These are phyloP conservation scores for Drosophila anomelani DNA, from an alignment of 2,888 invertebrate species.

Conservation along the genomic window DNA sequence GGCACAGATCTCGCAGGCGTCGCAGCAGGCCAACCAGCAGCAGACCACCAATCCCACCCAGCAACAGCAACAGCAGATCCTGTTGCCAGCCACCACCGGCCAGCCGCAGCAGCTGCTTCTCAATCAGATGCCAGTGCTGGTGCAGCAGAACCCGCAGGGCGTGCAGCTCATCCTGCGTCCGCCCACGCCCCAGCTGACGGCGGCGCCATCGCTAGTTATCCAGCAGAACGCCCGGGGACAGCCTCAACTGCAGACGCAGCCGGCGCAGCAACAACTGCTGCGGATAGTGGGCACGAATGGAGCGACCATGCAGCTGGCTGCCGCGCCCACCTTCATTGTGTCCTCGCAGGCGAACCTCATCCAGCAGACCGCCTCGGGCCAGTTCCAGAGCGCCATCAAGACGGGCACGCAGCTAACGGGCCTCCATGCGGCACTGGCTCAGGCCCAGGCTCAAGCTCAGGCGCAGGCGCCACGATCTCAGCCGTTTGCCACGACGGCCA, in stretches of 20 bases:
- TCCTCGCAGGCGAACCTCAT: constrained; percentile 85
- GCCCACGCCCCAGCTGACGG: constrained; percentile 86
- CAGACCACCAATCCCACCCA: constrained; percentile 64
- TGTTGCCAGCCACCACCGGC: constrained; percentile 80
- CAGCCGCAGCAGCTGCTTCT: constrained; percentile 83
- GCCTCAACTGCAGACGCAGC: constrained; percentile 80
- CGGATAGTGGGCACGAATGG: constrained; percentile 88
- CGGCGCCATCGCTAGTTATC: constrained; percentile 84
- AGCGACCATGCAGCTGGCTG: constrained; percentile 86
- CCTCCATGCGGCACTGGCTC: constrained; percentile 81
- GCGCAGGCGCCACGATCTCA: constrained; percentile 83
- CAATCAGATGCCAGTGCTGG: constrained; percentile 86
- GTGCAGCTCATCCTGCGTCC: constrained; percentile 90
- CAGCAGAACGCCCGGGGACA: constrained; percentile 84
- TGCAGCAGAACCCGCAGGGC: constrained; percentile 88
- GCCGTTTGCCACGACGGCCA: constrained; percentile 83
- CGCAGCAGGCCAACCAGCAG: constrained; percentile 81
- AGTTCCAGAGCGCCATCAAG: constrained; percentile 84
- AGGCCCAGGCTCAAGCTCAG: constrained; percentile 77
- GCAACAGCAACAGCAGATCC: constrained; percentile 80
- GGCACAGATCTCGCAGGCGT: constrained; percentile 83
- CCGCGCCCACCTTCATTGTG: constrained; percentile 85
- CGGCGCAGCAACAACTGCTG: constrained; percentile 86
- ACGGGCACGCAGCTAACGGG: constrained; percentile 83
- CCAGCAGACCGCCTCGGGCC: constrained; percentile 82